These are phyloP conservation scores for Orthosia gracilis DNA, from an alignment of 2,888 invertebrate species.

Conservation along the genomic window DNA sequence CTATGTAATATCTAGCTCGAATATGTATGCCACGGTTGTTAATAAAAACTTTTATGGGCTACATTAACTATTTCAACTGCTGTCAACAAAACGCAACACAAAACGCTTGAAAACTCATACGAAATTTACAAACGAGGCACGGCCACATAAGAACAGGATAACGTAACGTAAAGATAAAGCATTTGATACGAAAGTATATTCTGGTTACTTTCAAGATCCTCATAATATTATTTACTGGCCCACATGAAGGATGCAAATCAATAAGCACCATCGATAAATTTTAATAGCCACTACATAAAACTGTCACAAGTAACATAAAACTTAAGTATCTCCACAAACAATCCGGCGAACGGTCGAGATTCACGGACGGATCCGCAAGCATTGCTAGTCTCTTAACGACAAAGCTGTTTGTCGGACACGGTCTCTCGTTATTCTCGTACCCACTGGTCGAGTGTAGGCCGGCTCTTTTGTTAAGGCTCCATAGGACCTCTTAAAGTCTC, in stretches of 20 bases:
- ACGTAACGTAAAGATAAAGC: background rate
- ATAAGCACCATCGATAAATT: background rate
- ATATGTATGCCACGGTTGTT: conserved; percentile 13
- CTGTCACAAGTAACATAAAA: conserved; percentile 22
- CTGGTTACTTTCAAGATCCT: background rate
- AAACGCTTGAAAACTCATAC: background rate
- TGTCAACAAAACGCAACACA: conserved; percentile 10
- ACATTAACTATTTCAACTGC: conserved; percentile 20
- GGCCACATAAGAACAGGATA: background rate
- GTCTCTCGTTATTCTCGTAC: conserved; percentile 70
- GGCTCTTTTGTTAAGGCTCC: conserved; percentile 67
- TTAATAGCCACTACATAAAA: conserved; percentile 20
- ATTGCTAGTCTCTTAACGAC: conserved; percentile 55
- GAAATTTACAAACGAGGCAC: background rate
- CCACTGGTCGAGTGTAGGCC: conserved; percentile 65
- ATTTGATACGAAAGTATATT: background rate
- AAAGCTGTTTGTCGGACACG: conserved; percentile 71
- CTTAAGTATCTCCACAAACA: conserved; percentile 15
- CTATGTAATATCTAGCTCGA: conserved; percentile 10
- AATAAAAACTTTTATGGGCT: conserved; percentile 25
- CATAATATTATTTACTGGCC: background rate
- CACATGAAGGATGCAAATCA: conserved; percentile 1
- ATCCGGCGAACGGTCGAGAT: conserved; percentile 3
- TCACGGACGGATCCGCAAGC: conserved; percentile 27
- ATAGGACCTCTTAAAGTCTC: conserved; percentile 67